Evolutionary conservation across 2,888 invertebrate genomes (phyloP).

Genomic region (Poecilobothrus nobilitatus): DNA sequence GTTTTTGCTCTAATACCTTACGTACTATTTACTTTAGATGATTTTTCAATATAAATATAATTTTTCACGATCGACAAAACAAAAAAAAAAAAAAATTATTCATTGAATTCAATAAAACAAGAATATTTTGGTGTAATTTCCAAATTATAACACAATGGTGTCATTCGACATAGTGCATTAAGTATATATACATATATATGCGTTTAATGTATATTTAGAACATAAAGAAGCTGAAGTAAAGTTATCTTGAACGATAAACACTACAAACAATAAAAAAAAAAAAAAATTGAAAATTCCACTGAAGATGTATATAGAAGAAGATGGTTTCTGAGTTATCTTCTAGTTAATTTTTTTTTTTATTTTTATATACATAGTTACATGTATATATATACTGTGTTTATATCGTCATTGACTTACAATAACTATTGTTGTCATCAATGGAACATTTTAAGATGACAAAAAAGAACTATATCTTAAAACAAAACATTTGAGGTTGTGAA

Average conservation of each 20-base stretch:
- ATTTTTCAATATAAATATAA: not conserved
- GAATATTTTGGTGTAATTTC: slow-evolving; percentile 8
- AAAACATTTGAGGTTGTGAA: not conserved
- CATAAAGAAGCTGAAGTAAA: not conserved
- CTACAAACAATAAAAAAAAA: not conserved
- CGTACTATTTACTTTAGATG: not conserved
- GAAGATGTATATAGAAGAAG: not conserved
- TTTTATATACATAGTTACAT: not conserved
- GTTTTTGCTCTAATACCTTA: too few species aligned
- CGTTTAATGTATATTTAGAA: not conserved
- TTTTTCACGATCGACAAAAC: slow-evolving; percentile 3
- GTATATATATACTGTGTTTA: too few species aligned
- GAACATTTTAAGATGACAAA: not conserved
- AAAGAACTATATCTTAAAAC: not conserved
- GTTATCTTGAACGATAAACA: not conserved
- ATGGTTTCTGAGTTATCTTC: not conserved
- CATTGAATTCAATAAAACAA: slow-evolving; percentile 7
- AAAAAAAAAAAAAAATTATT: not conserved
- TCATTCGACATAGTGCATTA: not conserved
- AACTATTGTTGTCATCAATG: slow-evolving; percentile 1
- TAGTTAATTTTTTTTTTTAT: not conserved
- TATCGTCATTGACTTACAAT: not conserved
- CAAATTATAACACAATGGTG: slow-evolving; percentile 10
- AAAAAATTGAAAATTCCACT: not conserved
- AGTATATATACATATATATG: too few species aligned